Base-by-base conservation (phyloP, 2,797 vertebrate genomes). In the Parambassis ranga region DNA sequence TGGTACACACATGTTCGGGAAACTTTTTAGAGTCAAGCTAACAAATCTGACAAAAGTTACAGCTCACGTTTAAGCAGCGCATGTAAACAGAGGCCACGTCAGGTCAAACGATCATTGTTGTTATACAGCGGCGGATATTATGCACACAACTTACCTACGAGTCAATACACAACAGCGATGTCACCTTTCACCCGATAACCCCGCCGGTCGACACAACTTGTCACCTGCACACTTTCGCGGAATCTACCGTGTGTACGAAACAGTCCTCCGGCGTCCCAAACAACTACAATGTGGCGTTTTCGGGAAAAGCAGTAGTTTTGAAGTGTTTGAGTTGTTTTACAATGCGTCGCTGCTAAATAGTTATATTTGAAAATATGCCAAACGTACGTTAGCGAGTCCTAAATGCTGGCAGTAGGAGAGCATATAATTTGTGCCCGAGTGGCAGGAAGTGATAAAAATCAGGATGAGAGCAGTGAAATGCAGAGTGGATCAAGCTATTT, bases 141-240 rank as follows among this genome's bases (percentile, higher is more conserved):
- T n/a, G 31, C 10, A 23, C 18, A 20, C 30, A 46, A 79, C 87
- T 87, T 84, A 91, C 89, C 86, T 87, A 61, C 33, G 71, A 77
- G 39, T 47, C 44, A 64, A 50, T 9, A 23, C 48, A 60, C 67
- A 38, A 31, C 35, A 46, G 73, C 65, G 62, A 46, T 15, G 63
- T 83, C 58, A 82, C 87, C 79, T 81, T 87, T 87, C 81, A 82
- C 82, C 89, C 59, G 42, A 33, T 82, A 65, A 77, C 63, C 67
- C 47, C 53, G 35, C 33, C 22, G 41, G 14, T 44, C 33, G 2
- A n/a, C 42, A 14, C 31, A 60, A 60, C 24, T 64, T 52, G 7
- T n/a, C 18, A 14, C 3, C 3, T 20, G 10, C 2, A 20, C 27
- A 24, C 13, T 71, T 69, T 47, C 1, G 15, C 13, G 6, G 36